Conservation (phyloP, 2,113 vertebrate species). For the Electrona antarctica region DNA sequence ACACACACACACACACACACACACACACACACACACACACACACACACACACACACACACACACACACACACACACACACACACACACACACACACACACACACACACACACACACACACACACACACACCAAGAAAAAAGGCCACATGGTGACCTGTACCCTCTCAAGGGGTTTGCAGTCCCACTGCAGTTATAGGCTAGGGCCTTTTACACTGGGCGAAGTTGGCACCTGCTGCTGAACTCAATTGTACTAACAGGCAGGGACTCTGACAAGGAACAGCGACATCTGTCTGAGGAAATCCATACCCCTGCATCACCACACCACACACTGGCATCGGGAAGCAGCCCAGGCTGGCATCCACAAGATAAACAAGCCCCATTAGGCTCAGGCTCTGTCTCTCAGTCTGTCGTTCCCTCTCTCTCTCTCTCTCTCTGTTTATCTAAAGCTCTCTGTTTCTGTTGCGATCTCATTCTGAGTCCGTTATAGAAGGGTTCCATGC, state of each 20-base stretch:
- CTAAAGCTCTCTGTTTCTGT: slow-evolving; percentile 45
- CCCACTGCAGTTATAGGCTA: slow-evolving; percentile 15
- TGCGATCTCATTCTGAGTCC: slow-evolving; percentile 19
- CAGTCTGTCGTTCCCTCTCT: slow-evolving; percentile 48
- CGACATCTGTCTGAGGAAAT: slow-evolving; percentile 70
- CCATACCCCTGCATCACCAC: slow-evolving; percentile 58
- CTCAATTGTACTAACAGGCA: slow-evolving; percentile 68
- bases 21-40: slow-evolving; percentile 3
- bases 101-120: slow-evolving; percentile 4
- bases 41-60: not conserved
- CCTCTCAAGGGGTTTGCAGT: slow-evolving; percentile 49
- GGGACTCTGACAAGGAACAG: slow-evolving; percentile 66
- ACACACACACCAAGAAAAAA: not conserved
- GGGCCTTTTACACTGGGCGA: slow-evolving; percentile 8
- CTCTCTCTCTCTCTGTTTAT: slow-evolving; percentile 3
- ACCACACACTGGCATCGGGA: slow-evolving; percentile 61
- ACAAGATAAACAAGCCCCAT: slow-evolving; percentile 69
- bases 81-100: slow-evolving; percentile 5
- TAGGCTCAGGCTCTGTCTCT: slow-evolving; percentile 59
- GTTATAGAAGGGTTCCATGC: not conserved
- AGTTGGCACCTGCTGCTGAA: slow-evolving; percentile 32
- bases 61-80: slow-evolving; percentile 1
- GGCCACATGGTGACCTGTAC: slow-evolving; percentile 45
- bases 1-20: slow-evolving; percentile 4
- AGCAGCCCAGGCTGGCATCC: slow-evolving; percentile 65